Conservation (phyloP, 2,113 vertebrate genomes). For the Aegotheles bennettii region DNA sequence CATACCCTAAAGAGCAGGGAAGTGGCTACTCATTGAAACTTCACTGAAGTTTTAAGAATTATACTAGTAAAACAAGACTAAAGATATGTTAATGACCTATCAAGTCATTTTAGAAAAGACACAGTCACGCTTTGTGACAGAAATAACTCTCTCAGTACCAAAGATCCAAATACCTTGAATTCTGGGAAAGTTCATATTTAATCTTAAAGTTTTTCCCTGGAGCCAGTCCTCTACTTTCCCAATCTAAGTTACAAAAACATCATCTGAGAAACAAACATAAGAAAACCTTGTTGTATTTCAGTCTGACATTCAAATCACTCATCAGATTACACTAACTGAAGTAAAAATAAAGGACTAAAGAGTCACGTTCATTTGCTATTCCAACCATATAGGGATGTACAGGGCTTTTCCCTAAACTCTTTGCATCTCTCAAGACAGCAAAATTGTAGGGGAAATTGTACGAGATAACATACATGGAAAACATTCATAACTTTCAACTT, state of each 20-base stretch:
- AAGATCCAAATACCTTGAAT: background rate
- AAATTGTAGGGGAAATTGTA: background rate
- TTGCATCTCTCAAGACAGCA: background rate
- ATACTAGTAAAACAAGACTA: background rate
- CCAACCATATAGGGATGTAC: rapidly evolving
- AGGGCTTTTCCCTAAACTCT: background rate
- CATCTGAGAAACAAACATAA: background rate
- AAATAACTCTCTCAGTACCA: background rate
- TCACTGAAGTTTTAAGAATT: background rate
- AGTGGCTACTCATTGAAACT: background rate
- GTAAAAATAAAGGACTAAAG: background rate
- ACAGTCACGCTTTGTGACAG: background rate
- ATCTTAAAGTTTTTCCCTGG: background rate
- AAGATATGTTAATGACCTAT: slow-evolving; percentile 5
- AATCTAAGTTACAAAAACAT: background rate
- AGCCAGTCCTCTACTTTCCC: background rate
- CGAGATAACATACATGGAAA: background rate
- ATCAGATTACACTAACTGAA: background rate
- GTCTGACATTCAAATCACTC: background rate
- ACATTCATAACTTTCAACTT: background rate
- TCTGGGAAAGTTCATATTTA: background rate
- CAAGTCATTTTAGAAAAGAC: background rate
- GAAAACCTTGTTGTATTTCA: background rate
- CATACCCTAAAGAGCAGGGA: background rate
- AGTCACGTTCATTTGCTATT: background rate